A percentile compares a stretch with the other conserved stretches of the same genome.
phyloP scores from a whole-genome alignment of 2,113 vertebrate genomes.

The Trachemys scripta region DNA sequence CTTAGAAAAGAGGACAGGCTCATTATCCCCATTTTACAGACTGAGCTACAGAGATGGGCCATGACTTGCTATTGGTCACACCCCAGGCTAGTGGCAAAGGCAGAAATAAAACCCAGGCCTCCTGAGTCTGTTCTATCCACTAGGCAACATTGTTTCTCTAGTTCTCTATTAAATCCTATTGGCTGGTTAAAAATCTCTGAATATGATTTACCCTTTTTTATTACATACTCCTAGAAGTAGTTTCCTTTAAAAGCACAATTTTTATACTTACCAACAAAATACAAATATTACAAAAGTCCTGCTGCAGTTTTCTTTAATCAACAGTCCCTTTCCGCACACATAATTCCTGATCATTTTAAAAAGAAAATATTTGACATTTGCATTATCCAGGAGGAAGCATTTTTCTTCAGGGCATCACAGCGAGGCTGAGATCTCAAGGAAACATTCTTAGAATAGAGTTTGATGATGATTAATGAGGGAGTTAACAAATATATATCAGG shows the following conservation, averaged over 20 bases:
- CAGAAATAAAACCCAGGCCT: not conserved
- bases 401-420: constrained; percentile 7
- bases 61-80: not conserved
- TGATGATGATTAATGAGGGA: not conserved
- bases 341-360: not conserved
- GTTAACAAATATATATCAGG: not conserved
- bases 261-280: not conserved
- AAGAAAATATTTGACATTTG: not conserved
- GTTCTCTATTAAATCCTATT: not conserved
- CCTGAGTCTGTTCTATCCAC: too few relatives aligned
- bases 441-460: not conserved
- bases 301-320: not conserved
- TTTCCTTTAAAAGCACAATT: not conserved
- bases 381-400: not conserved
- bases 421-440: not conserved
- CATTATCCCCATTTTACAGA: not conserved
- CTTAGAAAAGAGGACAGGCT: not conserved
- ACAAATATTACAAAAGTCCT: not conserved
- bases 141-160: not conserved
- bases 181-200: not conserved
- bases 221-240: not conserved
- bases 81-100: not conserved
- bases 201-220: not conserved
- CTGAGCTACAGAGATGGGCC: not conserved
- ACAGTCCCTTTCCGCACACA: not conserved